Evolutionary conservation across 2,888 invertebrate genomes (phyloP).

Genomic region (Sphaeridia pumilis): DNA sequence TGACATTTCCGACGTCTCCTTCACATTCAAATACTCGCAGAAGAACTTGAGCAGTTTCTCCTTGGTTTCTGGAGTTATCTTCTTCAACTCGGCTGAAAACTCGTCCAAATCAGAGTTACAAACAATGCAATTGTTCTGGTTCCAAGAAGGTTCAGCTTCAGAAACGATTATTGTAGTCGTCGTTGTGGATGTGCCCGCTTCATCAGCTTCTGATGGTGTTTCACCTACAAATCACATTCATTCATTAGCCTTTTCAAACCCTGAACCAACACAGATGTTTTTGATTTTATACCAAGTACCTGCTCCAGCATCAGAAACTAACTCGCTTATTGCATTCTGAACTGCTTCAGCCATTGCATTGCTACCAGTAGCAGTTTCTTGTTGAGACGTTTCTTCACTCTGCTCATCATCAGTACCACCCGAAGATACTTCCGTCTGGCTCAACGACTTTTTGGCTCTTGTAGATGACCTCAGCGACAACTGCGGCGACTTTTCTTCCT

Average conservation of each 20-base stretch:
- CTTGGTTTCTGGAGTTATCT: constrained; percentile 6
- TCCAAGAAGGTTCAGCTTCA: constrained; percentile 18
- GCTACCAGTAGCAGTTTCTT: background rate
- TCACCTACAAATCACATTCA: too few relatives aligned
- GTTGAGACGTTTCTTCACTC: background rate
- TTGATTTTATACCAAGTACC: too few relatives aligned
- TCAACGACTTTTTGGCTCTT: background rate
- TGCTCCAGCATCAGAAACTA: too few relatives aligned
- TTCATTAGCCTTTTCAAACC: too few relatives aligned
- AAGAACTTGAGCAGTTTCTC: constrained; percentile 29
- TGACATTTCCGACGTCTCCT: constrained; percentile 23
- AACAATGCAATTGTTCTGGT: constrained; percentile 31
- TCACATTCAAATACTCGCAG: constrained; percentile 27
- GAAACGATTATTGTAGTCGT: background rate
- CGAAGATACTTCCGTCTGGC: background rate
- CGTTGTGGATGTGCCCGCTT: too few relatives aligned
- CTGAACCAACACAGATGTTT: too few relatives aligned
- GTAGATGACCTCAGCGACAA: background rate
- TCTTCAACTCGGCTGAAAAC: constrained; percentile 3
- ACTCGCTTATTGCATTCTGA: background rate
- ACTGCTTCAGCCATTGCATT: background rate
- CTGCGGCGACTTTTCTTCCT: background rate
- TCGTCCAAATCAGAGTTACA: constrained; percentile 26
- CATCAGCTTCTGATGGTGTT: too few relatives aligned
- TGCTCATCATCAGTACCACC: too few relatives aligned